Evolutionary conservation across 53 echinoderm and acorn worm species (phyloP).

Genomic region (Echinarachnius parma): DNA sequence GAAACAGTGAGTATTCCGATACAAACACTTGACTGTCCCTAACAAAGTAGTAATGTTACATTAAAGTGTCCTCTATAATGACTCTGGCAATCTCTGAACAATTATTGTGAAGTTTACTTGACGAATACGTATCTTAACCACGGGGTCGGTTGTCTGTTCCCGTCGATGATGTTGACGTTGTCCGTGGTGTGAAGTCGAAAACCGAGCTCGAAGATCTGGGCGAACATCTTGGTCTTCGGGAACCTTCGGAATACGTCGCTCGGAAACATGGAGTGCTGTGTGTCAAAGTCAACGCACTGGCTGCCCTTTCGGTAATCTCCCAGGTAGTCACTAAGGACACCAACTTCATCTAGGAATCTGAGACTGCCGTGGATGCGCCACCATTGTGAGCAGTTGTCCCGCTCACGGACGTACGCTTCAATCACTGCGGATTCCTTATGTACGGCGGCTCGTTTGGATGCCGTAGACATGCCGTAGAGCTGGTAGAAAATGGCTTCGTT

Average conservation of each 20-base stretch:
- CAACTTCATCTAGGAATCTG: neutral
- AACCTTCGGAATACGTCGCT: neutral
- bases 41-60: too few relatives aligned
- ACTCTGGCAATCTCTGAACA: too few relatives aligned
- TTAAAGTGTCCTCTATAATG: too few relatives aligned
- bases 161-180: neutral
- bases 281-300: conserved; percentile 22
- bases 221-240: conserved; percentile 32
- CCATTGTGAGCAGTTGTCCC: neutral
- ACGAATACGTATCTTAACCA: conserved; percentile 26
- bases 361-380: conserved; percentile 27
- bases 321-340: conserved; percentile 5
- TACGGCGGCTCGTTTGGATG: neutral
- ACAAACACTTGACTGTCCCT: too few relatives aligned
- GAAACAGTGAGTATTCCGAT: too few relatives aligned
- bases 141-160: neutral
- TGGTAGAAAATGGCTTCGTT: conserved; percentile 33
- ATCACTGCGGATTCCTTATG: neutral
- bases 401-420: conserved; percentile 12
- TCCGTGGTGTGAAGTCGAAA: conserved; percentile 30
- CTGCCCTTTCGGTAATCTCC: conserved; percentile 10
- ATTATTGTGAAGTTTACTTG: too few relatives aligned
- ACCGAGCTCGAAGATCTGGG: conserved; percentile 12
- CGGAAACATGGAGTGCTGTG: conserved; percentile 25
- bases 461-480: too few relatives aligned